Evolutionary conservation across 2,888 invertebrate genomes (phyloP).

Genomic region (Ellobium chinense): DNA sequence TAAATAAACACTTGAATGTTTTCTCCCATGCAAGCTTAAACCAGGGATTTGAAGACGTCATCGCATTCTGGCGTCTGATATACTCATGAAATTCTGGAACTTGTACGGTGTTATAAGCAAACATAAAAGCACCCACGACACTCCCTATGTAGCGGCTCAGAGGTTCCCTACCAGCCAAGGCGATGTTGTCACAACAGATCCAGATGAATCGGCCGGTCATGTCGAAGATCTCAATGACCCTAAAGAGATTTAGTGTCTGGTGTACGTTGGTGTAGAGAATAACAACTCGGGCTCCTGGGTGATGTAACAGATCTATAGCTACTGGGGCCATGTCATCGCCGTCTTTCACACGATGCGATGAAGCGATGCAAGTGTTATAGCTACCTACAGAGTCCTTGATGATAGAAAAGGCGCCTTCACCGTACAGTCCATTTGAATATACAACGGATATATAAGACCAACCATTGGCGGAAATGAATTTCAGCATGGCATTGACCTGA

Average conservation of each 20-base stretch:
- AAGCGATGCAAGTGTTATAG: constrained; percentile 58
- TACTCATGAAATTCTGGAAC: constrained; percentile 56
- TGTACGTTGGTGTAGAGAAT: constrained; percentile 58
- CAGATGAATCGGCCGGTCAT: constrained; percentile 59
- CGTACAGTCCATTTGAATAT: constrained; percentile 83
- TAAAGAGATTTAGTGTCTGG: constrained; percentile 44
- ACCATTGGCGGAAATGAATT: constrained; percentile 77
- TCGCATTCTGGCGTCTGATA: constrained; percentile 54
- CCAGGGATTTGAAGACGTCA: constrained; percentile 59
- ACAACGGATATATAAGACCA: constrained; percentile 90
- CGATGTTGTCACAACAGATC: constrained; percentile 62
- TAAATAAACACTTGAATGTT: constrained; percentile 35
- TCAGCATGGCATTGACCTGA: constrained; percentile 58
- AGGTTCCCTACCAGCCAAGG: constrained; percentile 21
- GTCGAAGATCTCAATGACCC: constrained; percentile 38
- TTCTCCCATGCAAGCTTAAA: constrained; percentile 62
- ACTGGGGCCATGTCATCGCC: neutral
- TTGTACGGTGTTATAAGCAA: constrained; percentile 44
- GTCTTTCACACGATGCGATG: constrained; percentile 9
- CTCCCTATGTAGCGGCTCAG: constrained; percentile 54
- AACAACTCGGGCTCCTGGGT: constrained; percentile 54
- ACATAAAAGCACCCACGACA: constrained; percentile 56
- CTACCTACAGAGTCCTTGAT: constrained; percentile 47
- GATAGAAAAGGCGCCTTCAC: constrained; percentile 54
- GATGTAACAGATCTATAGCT: neutral